phyloP scores from a whole-genome alignment of 2,888 invertebrate species.

The Patella ulyssiponensis region DNA sequence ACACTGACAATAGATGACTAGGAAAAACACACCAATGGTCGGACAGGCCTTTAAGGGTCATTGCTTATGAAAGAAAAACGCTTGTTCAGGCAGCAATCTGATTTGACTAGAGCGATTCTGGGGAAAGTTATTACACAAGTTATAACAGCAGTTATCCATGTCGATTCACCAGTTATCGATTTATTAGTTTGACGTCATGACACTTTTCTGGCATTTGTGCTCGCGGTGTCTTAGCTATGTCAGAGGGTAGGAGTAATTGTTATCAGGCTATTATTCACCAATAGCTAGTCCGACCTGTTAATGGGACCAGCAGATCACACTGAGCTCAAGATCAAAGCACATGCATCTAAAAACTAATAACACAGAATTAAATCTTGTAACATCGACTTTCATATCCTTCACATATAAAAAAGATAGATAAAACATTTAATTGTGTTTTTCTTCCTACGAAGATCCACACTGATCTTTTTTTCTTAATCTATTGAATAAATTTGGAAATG shows the following conservation, averaged over 20 bases:
- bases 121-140: conserved; percentile 12
- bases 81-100: conserved; percentile 1
- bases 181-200: conserved; percentile 35
- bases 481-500: no score
- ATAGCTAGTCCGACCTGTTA: conserved; percentile 12
- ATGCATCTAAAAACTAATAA: neutral
- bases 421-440: no score
- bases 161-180: conserved; percentile 24
- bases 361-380: no score
- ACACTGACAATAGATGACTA: neutral
- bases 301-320: conserved; percentile 8
- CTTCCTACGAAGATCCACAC: no score
- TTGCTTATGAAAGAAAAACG: conserved; percentile 9
- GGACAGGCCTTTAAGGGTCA: conserved; percentile 9
- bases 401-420: no score
- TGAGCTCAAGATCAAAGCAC: neutral
- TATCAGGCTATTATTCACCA: conserved; percentile 9
- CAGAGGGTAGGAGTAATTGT: conserved; percentile 12
- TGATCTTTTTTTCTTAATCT: no score
- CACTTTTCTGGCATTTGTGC: conserved; percentile 13
- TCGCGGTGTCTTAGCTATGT: conserved; percentile 13
- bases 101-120: conserved; percentile 6
- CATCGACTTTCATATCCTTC: no score
- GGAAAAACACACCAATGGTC: conserved; percentile 9
- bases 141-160: conserved; percentile 13